Evolutionary conservation across 1,140 invertebrate genomes (phyloP).

Genomic region (Fopius arisanus): DNA sequence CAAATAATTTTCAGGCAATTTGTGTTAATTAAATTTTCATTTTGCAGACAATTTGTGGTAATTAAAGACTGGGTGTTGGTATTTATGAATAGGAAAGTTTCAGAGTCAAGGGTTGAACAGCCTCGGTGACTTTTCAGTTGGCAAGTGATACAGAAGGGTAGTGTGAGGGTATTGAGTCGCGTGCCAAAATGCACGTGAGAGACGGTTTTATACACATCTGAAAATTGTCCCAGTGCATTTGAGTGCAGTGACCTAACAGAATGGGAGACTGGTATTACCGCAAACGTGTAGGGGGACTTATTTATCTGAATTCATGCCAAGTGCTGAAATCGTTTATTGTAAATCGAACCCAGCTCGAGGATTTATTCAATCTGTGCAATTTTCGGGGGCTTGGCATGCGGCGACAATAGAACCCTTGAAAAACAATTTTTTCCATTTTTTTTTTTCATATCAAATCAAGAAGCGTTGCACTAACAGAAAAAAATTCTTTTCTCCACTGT

Average conservation of each 20-base stretch:
- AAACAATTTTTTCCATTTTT: background rate
- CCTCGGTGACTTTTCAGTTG: background rate
- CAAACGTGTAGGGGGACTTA: background rate
- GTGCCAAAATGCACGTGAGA: slow-evolving; percentile 8
- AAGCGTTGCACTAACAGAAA: too few species aligned
- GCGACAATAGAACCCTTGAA: background rate
- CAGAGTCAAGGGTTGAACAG: slow-evolving; percentile 2
- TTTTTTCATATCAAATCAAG: too few species aligned
- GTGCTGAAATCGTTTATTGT: background rate
- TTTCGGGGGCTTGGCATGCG: background rate
- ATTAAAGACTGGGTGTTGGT: background rate
- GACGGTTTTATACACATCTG: slow-evolving; percentile 3
- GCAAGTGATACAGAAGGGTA: background rate
- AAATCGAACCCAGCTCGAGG: background rate
- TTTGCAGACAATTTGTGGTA: background rate
- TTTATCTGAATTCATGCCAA: background rate
- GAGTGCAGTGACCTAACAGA: background rate
- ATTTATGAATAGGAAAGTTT: background rate
- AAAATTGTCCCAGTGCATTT: slow-evolving; percentile 13
- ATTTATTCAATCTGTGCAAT: background rate
- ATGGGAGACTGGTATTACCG: background rate
- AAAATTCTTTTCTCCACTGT: too few species aligned
- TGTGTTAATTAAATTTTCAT: too few species aligned
- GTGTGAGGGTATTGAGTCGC: background rate
- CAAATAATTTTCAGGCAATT: too few species aligned